These are phyloP conservation scores for Numenius arquata DNA, from an alignment of 2,113 vertebrate species.

Conservation along the genomic window DNA sequence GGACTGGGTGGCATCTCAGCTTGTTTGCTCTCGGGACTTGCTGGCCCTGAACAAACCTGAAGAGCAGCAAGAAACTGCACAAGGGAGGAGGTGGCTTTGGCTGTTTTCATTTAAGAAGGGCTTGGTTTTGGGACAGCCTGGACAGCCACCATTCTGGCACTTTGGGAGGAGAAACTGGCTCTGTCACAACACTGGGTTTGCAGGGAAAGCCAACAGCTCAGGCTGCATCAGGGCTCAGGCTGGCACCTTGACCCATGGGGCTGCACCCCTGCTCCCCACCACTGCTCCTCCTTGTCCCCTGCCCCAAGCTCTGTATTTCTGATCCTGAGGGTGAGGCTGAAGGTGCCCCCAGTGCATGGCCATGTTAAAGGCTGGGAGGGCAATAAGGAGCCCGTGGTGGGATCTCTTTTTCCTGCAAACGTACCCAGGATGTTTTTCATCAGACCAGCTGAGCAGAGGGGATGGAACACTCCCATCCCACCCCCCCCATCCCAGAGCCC, in stretches of 20 bases:
- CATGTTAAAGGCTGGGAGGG: background rate
- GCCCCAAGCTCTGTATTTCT: background rate
- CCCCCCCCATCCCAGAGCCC: background rate
- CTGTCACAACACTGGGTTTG: background rate
- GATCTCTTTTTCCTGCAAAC: background rate
- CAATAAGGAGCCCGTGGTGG: background rate
- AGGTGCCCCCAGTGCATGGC: background rate
- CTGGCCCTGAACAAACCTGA: background rate
- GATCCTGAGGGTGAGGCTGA: background rate
- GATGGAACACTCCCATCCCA: background rate
- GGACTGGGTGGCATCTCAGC: background rate
- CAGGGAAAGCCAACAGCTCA: background rate
- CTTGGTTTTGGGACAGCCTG: background rate
- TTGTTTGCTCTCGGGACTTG: fast-evolving
- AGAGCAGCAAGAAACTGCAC: background rate
- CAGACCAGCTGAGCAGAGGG: background rate
- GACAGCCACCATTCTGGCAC: fast-evolving
- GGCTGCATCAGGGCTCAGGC: background rate
- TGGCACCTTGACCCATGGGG: background rate
- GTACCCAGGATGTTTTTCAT: background rate
- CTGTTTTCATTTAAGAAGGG: background rate
- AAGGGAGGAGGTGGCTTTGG: background rate
- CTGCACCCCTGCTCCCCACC: background rate
- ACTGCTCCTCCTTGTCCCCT: background rate
- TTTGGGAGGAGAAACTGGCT: background rate